These are phyloP conservation scores for Agrochola litura DNA, from an alignment of 2,888 invertebrate genomes.

Conservation along the genomic window DNA sequence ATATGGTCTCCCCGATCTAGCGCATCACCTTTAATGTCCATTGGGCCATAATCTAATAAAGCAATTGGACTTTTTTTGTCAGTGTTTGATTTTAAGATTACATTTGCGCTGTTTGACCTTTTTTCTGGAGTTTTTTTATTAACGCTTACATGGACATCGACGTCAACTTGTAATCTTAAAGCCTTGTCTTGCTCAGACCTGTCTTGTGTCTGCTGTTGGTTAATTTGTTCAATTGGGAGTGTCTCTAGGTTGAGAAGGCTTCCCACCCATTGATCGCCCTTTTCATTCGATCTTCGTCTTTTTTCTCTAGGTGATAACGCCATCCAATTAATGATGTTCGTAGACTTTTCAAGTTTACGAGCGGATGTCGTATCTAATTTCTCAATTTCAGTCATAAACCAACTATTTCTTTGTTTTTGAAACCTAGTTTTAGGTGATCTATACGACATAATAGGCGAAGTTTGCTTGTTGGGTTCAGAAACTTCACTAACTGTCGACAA, in stretches of 20 bases:
- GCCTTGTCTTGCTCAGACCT: slow-evolving; percentile 24
- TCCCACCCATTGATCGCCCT: slow-evolving; percentile 56
- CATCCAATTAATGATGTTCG: slow-evolving; percentile 76
- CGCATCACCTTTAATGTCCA: slow-evolving; percentile 1
- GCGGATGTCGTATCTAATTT: slow-evolving; percentile 38
- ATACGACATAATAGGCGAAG: slow-evolving; percentile 58
- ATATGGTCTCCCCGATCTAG: slow-evolving; percentile 58
- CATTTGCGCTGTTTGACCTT: slow-evolving; percentile 37
- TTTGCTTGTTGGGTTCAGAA: slow-evolving; percentile 74
- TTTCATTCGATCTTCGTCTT: slow-evolving; percentile 67
- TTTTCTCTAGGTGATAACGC: slow-evolving; percentile 80
- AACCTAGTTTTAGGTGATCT: slow-evolving; percentile 55
- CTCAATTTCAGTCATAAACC: slow-evolving; percentile 69
- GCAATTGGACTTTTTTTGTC: slow-evolving; percentile 25
- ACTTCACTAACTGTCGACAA: slow-evolving; percentile 84
- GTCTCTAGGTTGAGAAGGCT: slow-evolving; percentile 45
- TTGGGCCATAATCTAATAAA: slow-evolving; percentile 22
- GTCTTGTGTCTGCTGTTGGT: slow-evolving; percentile 19
- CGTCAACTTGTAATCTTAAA: slow-evolving; percentile 65
- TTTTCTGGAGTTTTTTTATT: slow-evolving; percentile 50
- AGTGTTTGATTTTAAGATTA: slow-evolving; percentile 15
- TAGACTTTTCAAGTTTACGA: slow-evolving; percentile 62
- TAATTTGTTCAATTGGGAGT: slow-evolving; percentile 12
- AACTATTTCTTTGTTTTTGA: slow-evolving; percentile 72
- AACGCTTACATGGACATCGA: slow-evolving; percentile 66